These are phyloP conservation scores for Pachliopta kotzebuea DNA, from an alignment of 2,888 invertebrate species.

Conservation along the genomic window DNA sequence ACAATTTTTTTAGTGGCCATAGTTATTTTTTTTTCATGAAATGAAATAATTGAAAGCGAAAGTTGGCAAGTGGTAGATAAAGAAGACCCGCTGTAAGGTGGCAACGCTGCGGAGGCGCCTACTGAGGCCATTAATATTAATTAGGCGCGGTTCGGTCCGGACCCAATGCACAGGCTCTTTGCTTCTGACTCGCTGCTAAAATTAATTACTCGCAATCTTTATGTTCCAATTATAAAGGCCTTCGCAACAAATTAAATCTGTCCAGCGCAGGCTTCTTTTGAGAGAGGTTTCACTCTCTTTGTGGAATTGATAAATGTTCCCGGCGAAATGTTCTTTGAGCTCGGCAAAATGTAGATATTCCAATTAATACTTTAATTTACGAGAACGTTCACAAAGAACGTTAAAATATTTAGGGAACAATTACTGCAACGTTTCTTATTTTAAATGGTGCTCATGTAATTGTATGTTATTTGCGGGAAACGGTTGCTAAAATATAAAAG, in stretches of 20 bases:
- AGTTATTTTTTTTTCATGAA: not conserved
- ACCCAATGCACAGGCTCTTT: constrained; percentile 74
- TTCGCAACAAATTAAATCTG: constrained; percentile 81
- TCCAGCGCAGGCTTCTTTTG: constrained; percentile 78
- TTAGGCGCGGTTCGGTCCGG: constrained; percentile 70
- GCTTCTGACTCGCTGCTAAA: constrained; percentile 80
- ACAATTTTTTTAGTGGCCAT: too few species aligned
- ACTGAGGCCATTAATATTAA: constrained; percentile 77
- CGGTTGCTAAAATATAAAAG: constrained; percentile 58
- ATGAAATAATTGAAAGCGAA: constrained; percentile 18
- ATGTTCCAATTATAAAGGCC: constrained; percentile 81
- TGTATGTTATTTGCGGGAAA: constrained; percentile 64
- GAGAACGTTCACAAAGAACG: constrained; percentile 47
- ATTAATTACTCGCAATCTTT: constrained; percentile 81
- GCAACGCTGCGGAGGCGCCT: constrained; percentile 50
- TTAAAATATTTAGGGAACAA: constrained; percentile 53
- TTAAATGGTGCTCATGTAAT: constrained; percentile 58
- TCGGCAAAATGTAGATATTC: constrained; percentile 53
- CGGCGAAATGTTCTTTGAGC: constrained; percentile 71
- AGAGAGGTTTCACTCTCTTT: constrained; percentile 80
- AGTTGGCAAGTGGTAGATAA: constrained; percentile 56
- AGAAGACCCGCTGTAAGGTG: constrained; percentile 48
- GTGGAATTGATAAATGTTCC: constrained; percentile 80
- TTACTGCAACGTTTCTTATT: constrained; percentile 52
- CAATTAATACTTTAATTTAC: constrained; percentile 58